These are phyloP conservation scores for Gonatopus flavifemur DNA, from an alignment of 1,140 invertebrate species.

Conservation along the genomic window DNA sequence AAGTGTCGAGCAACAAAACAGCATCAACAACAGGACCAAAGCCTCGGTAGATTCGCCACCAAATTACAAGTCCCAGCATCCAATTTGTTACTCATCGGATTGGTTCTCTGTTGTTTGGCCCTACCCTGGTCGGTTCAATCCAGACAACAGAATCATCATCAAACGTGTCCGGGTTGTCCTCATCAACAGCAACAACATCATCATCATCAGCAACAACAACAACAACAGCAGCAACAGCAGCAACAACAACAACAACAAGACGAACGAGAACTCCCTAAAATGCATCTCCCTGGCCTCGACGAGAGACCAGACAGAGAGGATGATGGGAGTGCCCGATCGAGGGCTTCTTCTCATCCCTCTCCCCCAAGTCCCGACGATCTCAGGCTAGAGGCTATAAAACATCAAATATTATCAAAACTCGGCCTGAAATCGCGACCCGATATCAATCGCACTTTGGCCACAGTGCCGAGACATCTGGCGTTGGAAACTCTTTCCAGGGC, in stretches of 20 bases:
- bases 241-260: no score
- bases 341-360: not conserved
- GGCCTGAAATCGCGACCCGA: constrained; percentile 71
- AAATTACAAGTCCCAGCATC: constrained; percentile 6
- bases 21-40: no score
- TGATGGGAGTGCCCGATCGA: no score
- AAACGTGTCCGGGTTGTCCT: constrained; percentile 52
- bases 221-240: no score
- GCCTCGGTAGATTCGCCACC: no score
- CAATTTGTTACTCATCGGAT: constrained; percentile 35
- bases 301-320: no score
- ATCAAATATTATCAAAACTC: constrained; percentile 74
- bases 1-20: no score
- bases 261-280: no score
- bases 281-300: no score
- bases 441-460: constrained; percentile 65
- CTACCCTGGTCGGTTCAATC: constrained; percentile 26
- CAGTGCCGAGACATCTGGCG: constrained; percentile 66
- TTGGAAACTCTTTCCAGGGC: constrained; percentile 70
- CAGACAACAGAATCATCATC: constrained; percentile 44
- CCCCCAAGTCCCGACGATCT: constrained; percentile 59
- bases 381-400: constrained; percentile 74
- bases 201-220: constrained; percentile 31
- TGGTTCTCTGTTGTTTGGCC: constrained; percentile 34
- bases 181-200: constrained; percentile 47